These are phyloP conservation scores for Spodoptera frugiperda DNA, from an alignment of 1,140 invertebrate genomes.

Conservation along the genomic window DNA sequence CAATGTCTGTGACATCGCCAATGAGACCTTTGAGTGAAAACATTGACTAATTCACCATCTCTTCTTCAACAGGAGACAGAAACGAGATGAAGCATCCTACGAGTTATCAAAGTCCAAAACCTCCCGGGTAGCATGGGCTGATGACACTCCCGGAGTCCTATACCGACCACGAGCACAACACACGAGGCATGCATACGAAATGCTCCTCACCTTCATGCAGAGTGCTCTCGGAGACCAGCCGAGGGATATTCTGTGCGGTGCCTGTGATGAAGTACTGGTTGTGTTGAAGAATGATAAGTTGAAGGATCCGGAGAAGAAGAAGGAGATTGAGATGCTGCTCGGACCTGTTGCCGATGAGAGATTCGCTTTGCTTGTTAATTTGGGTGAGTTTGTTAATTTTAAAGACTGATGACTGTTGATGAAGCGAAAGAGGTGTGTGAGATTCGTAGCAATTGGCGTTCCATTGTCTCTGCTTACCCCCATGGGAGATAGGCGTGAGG, in stretches of 20 bases:
- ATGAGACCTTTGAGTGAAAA: too few species aligned
- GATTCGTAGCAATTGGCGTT: too few species aligned
- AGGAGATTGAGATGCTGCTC: slow-evolving; percentile 95
- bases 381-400: slow-evolving; percentile 89
- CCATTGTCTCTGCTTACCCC: too few species aligned
- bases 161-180: slow-evolving; percentile 99
- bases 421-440: too few species aligned
- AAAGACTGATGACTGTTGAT: too few species aligned
- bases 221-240: slow-evolving; percentile 99
- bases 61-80: slow-evolving; percentile 88
- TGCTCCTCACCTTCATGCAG: slow-evolving; percentile 98
- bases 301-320: slow-evolving; percentile 97
- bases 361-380: slow-evolving; percentile 97
- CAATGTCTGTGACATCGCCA: too few species aligned
- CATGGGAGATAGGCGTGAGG: too few species aligned
- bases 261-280: slow-evolving; percentile 97
- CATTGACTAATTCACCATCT: neutral
- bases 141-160: slow-evolving; percentile 97
- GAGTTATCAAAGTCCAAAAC: slow-evolving; percentile 97
- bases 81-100: slow-evolving; percentile 96
- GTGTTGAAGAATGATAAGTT: slow-evolving; percentile 98
- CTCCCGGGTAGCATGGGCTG: slow-evolving; percentile 94
- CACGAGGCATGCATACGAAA: slow-evolving; percentile 98
- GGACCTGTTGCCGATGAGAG: slow-evolving; percentile 96
- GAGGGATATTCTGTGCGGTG: slow-evolving; percentile 97